Evolutionary conservation across 2,797 vertebrate genomes (phyloP), one percentile per base, ranked within the genome.

Genomic region (Tangara arthus): DNA sequence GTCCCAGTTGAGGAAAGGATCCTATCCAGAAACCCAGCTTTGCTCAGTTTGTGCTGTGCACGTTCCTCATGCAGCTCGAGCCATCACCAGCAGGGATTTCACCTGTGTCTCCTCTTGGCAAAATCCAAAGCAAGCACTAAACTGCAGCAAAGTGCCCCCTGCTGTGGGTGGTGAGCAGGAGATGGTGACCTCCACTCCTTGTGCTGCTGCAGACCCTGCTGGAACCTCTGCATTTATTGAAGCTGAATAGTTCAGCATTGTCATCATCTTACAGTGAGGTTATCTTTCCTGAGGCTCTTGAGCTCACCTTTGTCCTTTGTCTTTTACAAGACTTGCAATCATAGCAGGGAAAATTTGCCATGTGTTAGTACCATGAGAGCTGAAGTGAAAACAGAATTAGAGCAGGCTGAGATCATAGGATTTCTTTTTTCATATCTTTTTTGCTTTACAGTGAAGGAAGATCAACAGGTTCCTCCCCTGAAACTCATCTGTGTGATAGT

Each of bases 371-470:
- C 14, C 3, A 0, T 42, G 56, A 61, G 20, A 76, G n/a, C 34
- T 85, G 71, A 87, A 84, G 15, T 32, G n/a, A 64, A 85, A 82
- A 44, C 30, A 63, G 80, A 42, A 18, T 60, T 49, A 57, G 82
- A 65, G 50, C 55, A 83, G 53, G 18, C 34, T 42, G 16, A 80
- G 56, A 32, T 71, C 1, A n/a, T 2, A 65, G 41, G 22, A 50
- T 83, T 83, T 78, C 66, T 60, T 80, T 70, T 71, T 83, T 56
- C 18, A 2, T 63, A 19, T 81, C 11, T 69, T 92, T 39, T 81
- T 96, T 89, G 41, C 41, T 94, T 96, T 97, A 59, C 95, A 98
- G 98, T 94, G 97, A 97, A 96, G 95, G 85, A 90, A 97, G 93
- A 88, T 93, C 82, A 89, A 59, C 95, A 77, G 95, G 96, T 69